Evolutionary conservation across 1,140 invertebrate genomes (phyloP), one percentile per base, ranked within the genome.

Genomic region (Brachionus paranguensis): DNA sequence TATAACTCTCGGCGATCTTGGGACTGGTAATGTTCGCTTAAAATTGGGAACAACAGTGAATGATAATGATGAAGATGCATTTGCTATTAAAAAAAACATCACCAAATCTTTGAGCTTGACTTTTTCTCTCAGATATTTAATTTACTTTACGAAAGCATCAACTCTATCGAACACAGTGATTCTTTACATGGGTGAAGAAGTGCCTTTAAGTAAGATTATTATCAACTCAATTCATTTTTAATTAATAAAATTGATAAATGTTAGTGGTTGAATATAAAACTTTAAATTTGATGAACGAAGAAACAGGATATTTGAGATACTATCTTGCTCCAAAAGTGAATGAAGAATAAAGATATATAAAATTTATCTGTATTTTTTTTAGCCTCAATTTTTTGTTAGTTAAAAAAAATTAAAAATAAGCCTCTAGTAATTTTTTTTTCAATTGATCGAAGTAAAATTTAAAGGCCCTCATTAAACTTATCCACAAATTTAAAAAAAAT

Each of bases 301-400:
- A 98, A 84, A 93, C 98, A 87, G 97, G 97, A 0, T 94, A 97
- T 87, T 94, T 99, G 86, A 93, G 96, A 70, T 99, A 97, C 90
- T 99, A 99, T 89, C 90, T 99, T 86, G 97, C 97, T 55, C 98
- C 98, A 20, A 99, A 99, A 90, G 99, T 99, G 87, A 97, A 99
- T 89, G 97, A 99, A 86, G 33, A 74, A 43, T 74, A 74, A 72
- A 72, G 2, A 37, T 43, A 17, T 37, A 12, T 1, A 6, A 37
- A 2, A 20, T 64, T 64, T 64, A 11, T 64, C 24, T 24, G 11
- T 2, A 29, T 29, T 29, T 37, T 37, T 37, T 37, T 7, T 37
- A 7, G 6, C 27, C 27, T 29, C 27, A 29, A 29, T 1, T 29
- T 1, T 29, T 29, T 29, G 1, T 29, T 29, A 29, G 27, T 29